Evolutionary conservation across 2,888 invertebrate species (phyloP), one percentile per base, ranked within the genome.

Genomic region (Tyria jacobaeae): DNA sequence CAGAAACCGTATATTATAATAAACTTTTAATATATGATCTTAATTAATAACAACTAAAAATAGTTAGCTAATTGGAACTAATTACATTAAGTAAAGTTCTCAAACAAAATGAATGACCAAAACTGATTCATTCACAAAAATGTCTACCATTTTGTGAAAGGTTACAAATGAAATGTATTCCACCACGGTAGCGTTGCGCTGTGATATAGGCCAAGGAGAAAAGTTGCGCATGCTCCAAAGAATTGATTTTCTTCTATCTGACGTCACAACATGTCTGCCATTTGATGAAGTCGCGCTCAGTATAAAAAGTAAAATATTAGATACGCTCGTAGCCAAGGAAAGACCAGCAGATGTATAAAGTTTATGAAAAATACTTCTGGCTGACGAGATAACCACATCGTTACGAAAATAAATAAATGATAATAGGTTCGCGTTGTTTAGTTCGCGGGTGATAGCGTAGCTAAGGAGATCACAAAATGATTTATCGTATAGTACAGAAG

Each of bases 221-320:
- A 80, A 62, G 80, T 75, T 82, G 87, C 90, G 92, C 93, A 87
- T 88, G 93, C 89, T 73, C 81, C 64, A 82, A 85, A 83, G 72
- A 73, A 94, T 94, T 86, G 94, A 94, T 92, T 89, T 90, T 82
- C 78, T 73, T 71, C 64, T 71, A 60, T 58, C 81, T 91, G 91
- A 94, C 93, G 94, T 93, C 93, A 93, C 91, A 91, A 91, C 74
- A 92, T 93, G 93, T 87, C 90, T 76, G 83, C 84, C 84, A 78
- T 75, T 81, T 80, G 78, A 78, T 66, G 71, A 74, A 76, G 81
- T 61, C 78, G 73, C 82, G 83, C 85, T 88, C 84, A 82, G 89
- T 88, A 86, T 89, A 88, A 89, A 90, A 87, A 83, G 84, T 86
- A 85, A 87, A 87, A 88, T 83, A 85, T 76, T 86, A 83, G 82